Percentiles rank a stretch among this genome's conserved stretches.
Conservation (phyloP, 2,113 vertebrate genomes). For the Corydoras maculifer region DNA sequence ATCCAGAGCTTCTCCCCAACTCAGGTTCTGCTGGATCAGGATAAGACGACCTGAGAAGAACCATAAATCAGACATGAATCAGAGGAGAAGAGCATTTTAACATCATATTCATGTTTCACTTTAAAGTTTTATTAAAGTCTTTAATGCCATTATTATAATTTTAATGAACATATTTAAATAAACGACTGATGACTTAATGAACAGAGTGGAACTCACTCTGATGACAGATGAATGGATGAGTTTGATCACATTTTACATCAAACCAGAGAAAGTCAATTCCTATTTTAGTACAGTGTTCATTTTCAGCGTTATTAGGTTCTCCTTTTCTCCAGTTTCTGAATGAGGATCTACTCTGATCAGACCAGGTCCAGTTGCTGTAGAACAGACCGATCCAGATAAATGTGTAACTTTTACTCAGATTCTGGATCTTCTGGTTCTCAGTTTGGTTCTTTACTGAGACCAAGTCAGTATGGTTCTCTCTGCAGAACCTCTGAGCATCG, state of each 20-base stretch:
- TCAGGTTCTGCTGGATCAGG: not conserved
- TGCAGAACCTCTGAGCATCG: constrained; percentile 20
- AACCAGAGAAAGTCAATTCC: not conserved
- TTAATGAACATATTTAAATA: too few species aligned
- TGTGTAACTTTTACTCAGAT: not conserved
- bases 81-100: not conserved
- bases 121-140: too few species aligned
- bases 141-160: too few species aligned
- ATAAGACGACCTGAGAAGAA: not conserved
- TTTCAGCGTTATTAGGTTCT: not conserved
- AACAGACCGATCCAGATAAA: constrained; percentile 16
- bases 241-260: not conserved
- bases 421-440: constrained; percentile 2
- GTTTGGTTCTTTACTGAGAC: constrained; percentile 10
- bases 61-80: not conserved
- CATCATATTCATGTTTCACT: not conserved
- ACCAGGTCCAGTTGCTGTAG: constrained; percentile 14
- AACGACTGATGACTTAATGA: too few species aligned
- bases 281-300: constrained; percentile 1
- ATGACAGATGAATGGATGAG: constrained; percentile 8
- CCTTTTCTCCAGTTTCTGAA: constrained; percentile 6
- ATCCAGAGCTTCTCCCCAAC: constrained; percentile 11
- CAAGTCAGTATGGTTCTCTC: constrained; percentile 4
- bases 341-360: constrained; percentile 6
- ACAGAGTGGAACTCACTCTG: constrained; percentile 9